Evolutionary conservation across 2,113 vertebrate species (phyloP), one percentile per base, ranked within the genome.

Genomic region (Lampris megalopsis): DNA sequence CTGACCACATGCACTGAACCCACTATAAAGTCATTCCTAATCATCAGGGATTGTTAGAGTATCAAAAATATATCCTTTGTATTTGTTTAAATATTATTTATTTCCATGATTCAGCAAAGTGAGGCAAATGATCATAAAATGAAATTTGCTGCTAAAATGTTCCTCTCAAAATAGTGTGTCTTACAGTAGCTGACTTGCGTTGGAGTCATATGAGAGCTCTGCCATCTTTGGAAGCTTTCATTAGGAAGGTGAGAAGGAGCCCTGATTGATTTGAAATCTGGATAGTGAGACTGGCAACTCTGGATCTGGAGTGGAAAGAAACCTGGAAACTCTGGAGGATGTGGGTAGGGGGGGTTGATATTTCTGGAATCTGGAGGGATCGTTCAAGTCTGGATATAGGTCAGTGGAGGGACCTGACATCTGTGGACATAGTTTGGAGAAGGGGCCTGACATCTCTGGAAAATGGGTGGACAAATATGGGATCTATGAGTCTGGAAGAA

Each of bases 341-440:
- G 6, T 24, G 8, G 36, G 36, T n/a, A 35, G 54, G 9, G 54
- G 54, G 54, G 36, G n/a, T 36, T 24, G 54, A 57, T 57, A 36
- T 45, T 57, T 53, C 36, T 24, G 54, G 36, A 24, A 57, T 37
- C 36, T 36, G 54, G 35, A 57, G 54, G 54, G 36, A 36, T 24
- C 54, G 3, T n/a, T 36, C 54, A 36, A 57, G 54, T 57, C 13
- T 57, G 54, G 24, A 57, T 57, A 36, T 57, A 57, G 54, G n/a
- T 57, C 54, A 24, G 24, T 4, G 54, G 54, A 57, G 54, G 54
- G 36, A 36, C n/a, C 54, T 7, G 24, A 1, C n/a, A 57, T 24
- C 54, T 57, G n/a, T 57, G 54, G 54, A 57, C 13, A 57, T 57
- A 57, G 54, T 36, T n/a, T 45, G 43, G 24, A 57, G 54, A 36